Evolutionary conservation across 2,113 vertebrate genomes (phyloP).

Genomic region (Plectropomus leopardus): DNA sequence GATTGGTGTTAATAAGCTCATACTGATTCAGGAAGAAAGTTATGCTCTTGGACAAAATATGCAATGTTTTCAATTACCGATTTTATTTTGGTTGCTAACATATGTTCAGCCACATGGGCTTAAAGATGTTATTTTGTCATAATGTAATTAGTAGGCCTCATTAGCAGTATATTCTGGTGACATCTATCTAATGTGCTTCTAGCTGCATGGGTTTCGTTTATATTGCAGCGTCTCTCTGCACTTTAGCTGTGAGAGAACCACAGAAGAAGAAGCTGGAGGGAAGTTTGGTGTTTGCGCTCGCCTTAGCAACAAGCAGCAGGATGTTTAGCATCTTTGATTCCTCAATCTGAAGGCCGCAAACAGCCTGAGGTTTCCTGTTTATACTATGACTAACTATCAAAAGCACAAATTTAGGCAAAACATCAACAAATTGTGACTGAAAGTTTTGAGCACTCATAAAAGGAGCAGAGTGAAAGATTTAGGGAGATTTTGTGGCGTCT

Average conservation of each 20-base stretch:
- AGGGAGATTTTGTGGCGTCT: no score
- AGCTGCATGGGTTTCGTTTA: conserved; percentile 4
- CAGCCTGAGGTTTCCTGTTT: conserved; percentile 50
- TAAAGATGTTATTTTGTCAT: conserved; percentile 32
- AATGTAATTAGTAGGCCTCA: conserved; percentile 47
- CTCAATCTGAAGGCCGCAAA: conserved; percentile 44
- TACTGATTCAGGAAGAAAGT: conserved; percentile 19
- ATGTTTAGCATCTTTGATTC: conserved; percentile 50
- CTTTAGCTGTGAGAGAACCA: conserved; percentile 5
- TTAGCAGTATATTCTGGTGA: conserved; percentile 33
- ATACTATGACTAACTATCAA: conserved; percentile 21
- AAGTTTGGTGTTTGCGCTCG: conserved; percentile 36
- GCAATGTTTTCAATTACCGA: conserved; percentile 37
- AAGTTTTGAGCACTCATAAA: neutral
- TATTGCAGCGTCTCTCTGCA: neutral
- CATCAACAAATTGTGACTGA: neutral
- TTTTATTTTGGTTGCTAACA: conserved; percentile 46
- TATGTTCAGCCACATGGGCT: conserved; percentile 41
- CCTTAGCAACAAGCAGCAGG: conserved; percentile 36
- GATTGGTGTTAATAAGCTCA: conserved; percentile 17
- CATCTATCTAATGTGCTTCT: conserved; percentile 12
- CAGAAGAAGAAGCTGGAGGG: conserved; percentile 30
- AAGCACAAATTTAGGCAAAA: conserved; percentile 18
- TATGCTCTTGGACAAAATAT: conserved; percentile 28
- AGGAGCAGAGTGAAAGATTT: no score